Evolutionary conservation across 2,113 vertebrate genomes (phyloP), one percentile per base, ranked within the genome.

Genomic region (Dendropsophus ebraccatus): DNA sequence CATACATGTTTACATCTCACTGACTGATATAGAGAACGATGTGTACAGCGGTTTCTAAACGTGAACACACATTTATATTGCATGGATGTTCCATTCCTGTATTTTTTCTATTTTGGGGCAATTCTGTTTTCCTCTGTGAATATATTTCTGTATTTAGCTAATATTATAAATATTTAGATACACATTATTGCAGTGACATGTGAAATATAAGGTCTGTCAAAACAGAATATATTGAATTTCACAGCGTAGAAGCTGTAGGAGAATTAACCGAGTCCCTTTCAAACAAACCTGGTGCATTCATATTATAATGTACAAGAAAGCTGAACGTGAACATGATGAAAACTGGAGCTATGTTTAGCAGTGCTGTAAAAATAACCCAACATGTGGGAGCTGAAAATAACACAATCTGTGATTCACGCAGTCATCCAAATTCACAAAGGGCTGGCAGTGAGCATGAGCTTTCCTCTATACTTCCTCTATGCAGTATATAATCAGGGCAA

Each of bases 311-410:
- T 41, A 60, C 10, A 72, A 60, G 84, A 72, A 58, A 73, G 50
- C 28, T 81, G 32, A 86, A 49, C 80, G 73, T 11, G 16, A 80
- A 65, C 50, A 80, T 49, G 84, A 73, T 73, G 84, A 85, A 85
- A 81, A 81, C 65, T 32, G 37, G 17, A 54, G 52, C 84, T 86
- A 86, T 58, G 84, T 86, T 86, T 86, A 86, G 65, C 76, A 58
- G 32, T 23, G 65, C 45, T 28, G 69, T 76, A 81, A 81, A 86
- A 86, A 86, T 86, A 86, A 81, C 52, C 45, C 77, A 60, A 45
- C 84, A 73, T 72, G 76, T 72, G 84, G 74, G 77, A 49, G 62
- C 76, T 86, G 65, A 79, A 86, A 86, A 80, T 86, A 86, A 79
- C 62, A 72, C 84, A 80, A 81, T 86, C 50, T 70, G 54, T 41